phyloP scores from a whole-genome alignment of 2,113 vertebrate genomes.

The Caracal caracal region DNA sequence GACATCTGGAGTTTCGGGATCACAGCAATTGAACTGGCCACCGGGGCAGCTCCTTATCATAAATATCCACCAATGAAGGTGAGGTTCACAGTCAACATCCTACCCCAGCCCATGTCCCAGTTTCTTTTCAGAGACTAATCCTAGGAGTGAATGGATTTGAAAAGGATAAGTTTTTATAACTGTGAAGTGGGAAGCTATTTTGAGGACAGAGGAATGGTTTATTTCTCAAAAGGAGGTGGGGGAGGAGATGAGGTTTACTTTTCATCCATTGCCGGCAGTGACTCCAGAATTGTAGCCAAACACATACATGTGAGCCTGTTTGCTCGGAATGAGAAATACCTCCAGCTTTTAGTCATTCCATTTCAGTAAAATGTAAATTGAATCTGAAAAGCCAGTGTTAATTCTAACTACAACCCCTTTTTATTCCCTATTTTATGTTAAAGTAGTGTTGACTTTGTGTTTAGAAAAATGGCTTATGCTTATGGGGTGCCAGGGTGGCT shows the following conservation, averaged over 20 bases:
- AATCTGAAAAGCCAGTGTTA: not conserved
- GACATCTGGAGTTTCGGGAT: slow-evolving; percentile 99
- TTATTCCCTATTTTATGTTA: not conserved
- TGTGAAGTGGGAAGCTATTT: not conserved
- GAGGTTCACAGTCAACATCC: not conserved
- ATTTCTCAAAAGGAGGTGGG: not conserved
- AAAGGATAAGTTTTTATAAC: not conserved
- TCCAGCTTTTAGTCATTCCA: not conserved
- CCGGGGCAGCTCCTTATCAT: slow-evolving; percentile 97
- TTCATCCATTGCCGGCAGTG: not conserved
- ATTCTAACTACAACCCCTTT: not conserved
- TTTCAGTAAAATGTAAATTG: not conserved
- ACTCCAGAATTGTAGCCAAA: not conserved
- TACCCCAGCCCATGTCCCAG: rapidly evolving
- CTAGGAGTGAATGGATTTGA: not conserved
- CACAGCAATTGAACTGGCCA: slow-evolving; percentile 97
- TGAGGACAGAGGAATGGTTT: not conserved
- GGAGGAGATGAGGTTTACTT: not conserved
- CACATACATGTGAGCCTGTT: not conserved
- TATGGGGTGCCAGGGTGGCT: not conserved
- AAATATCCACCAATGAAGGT: slow-evolving; percentile 99
- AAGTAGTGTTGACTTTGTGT: not conserved
- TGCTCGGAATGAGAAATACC: not conserved
- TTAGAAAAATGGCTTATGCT: not conserved
- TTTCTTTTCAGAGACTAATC: not conserved